Evolutionary conservation across 2,888 invertebrate genomes (phyloP), one percentile per base, ranked within the genome.

Genomic region (Synanthedon formicaeformis): DNA sequence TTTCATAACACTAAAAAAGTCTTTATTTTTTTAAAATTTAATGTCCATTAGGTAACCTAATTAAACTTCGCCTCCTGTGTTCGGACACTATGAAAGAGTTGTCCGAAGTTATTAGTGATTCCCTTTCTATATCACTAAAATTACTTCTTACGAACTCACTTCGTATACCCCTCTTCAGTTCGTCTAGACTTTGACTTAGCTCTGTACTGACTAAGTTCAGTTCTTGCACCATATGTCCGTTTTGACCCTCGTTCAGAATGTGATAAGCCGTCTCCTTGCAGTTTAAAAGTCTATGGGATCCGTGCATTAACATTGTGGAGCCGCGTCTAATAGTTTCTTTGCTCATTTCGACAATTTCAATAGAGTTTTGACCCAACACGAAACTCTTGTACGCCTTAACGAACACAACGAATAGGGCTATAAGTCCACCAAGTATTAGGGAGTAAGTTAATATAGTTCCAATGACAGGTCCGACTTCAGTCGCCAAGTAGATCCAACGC

Each of bases 401-500:
- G 68, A 95, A 91, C 41, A 93, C 89, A 3, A 89, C 86, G 4
- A 91, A 80, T 18, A 95, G 84, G 23, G 91, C 88, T 50, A 90
- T 79, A 3, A 92, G 78, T 0, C 96, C 95, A 54, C 91, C 78
- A 51, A 92, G 75, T 55, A 95, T 93, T 73, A 92, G 88, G 27
- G 93, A 91, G 75, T 94, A 95, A 1, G 92, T 91, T 52, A 93
- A 75, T 12, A 92, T 66, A 0, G 94, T 94, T 14, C 90, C 92
- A 0, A 92, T 90, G 27, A 92, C 76, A 13, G 94, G 94, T 0
- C 91, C 92, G 57, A 95, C 90, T 0, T 93, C 92, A 2, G 95
- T 95, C 13, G 93, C 93, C 49, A 95, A 70, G 77, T 92, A 95
- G 16, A 95, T 90, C 94, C 94, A 94, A 18, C 93, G 88, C 68